Conservation (phyloP, 2,113 vertebrate genomes). For the Cyprinus carpio region DNA sequence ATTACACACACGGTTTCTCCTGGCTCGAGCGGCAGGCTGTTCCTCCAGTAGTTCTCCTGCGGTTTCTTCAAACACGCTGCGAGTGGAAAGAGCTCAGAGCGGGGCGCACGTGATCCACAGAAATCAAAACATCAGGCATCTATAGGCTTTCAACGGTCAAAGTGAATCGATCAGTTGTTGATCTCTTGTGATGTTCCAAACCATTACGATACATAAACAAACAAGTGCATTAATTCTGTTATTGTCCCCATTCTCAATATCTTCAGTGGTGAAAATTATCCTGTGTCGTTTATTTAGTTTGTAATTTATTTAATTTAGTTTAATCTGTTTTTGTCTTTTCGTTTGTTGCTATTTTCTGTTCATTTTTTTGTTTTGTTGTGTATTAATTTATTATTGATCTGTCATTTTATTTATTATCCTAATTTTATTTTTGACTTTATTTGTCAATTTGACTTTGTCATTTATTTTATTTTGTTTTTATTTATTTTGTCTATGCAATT, state of each 20-base stretch:
- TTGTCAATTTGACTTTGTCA: too few species aligned
- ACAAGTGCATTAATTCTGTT: not conserved
- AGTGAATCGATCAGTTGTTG: not conserved
- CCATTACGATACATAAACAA: too few species aligned
- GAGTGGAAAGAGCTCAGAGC: not conserved
- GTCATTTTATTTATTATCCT: too few species aligned
- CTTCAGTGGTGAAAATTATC: too few species aligned
- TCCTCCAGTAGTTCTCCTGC: not conserved
- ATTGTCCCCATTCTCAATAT: not conserved
- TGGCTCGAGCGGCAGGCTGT: slow-evolving; percentile 28
- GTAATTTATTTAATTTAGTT: too few species aligned
- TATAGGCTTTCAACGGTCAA: not conserved
- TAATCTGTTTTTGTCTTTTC: too few species aligned
- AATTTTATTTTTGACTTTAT: too few species aligned
- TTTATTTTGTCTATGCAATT: not conserved
- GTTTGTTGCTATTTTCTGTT: too few species aligned
- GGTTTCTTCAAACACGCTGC: slow-evolving; percentile 26
- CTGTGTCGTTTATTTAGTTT: too few species aligned
- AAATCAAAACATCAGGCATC: not conserved
- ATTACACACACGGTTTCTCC: slow-evolving; percentile 39
- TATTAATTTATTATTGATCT: not conserved
- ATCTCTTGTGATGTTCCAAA: not conserved
- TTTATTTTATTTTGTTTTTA: not conserved
- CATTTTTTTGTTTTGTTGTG: not conserved
- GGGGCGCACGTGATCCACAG: not conserved